Evolutionary conservation across 2,113 vertebrate species (phyloP).

Genomic region (Catharus minimus): DNA sequence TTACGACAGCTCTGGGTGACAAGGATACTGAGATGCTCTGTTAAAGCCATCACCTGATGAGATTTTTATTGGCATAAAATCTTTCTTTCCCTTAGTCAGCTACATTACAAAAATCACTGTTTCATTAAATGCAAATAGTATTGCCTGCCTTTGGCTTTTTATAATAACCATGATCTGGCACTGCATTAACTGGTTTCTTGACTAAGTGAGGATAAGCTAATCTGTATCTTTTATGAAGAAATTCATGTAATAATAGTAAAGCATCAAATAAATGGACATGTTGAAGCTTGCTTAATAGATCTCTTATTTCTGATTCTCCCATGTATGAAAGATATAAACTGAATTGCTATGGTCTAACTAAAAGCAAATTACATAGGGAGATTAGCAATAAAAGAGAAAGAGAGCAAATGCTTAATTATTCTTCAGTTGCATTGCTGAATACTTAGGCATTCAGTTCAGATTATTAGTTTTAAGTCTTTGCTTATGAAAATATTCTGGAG

Average conservation of each 20-base stretch:
- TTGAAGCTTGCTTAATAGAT: neutral
- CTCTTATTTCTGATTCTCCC: neutral
- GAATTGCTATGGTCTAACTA: neutral
- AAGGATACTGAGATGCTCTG: conserved; percentile 71
- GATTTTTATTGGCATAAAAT: conserved; percentile 74
- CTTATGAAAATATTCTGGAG: neutral
- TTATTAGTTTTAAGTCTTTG: neutral
- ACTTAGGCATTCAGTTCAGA: neutral
- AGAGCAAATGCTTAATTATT: neutral
- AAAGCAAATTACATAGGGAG: neutral
- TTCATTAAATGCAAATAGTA: conserved; percentile 69
- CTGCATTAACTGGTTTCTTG: conserved; percentile 28
- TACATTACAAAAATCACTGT: conserved; percentile 51
- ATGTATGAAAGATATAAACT: neutral
- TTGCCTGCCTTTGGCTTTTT: conserved; percentile 43
- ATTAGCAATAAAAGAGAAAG: neutral
- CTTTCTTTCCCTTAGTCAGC: conserved; percentile 67
- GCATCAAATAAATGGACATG: conserved; percentile 11
- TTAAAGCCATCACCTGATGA: conserved; percentile 77
- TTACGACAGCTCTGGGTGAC: conserved; percentile 76
- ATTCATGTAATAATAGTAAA: neutral
- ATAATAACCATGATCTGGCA: conserved; percentile 8
- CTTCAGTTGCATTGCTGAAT: neutral
- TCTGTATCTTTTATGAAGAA: conserved; percentile 14
- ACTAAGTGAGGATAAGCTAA: neutral